A percentile compares a stretch with the other conserved stretches of the same genome.
Evolutionary conservation across 2,113 vertebrate genomes (phyloP).

Genomic region (Montifringilla adamsi): DNA sequence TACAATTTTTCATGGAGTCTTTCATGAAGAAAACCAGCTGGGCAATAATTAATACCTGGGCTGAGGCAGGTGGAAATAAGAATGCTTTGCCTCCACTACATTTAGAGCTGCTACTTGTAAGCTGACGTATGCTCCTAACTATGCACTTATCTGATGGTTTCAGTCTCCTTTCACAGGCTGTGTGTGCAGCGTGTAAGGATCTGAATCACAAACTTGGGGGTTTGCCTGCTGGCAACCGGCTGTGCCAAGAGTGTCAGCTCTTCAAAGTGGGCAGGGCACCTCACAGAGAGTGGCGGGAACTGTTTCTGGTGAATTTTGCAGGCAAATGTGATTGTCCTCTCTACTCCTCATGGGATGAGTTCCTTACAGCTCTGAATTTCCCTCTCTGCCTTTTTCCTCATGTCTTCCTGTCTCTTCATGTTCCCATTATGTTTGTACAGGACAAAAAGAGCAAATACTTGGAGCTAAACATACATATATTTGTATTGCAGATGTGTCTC

Average conservation of each 20-base stretch:
- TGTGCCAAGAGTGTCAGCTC: not conserved
- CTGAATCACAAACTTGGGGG: not conserved
- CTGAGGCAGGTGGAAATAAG: not conserved
- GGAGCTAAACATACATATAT: fast-evolving
- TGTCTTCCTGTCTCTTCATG: not conserved
- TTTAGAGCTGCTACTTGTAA: not conserved
- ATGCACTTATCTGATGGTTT: not conserved
- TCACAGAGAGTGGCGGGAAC: not conserved
- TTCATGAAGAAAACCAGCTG: not conserved
- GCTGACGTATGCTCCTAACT: not conserved
- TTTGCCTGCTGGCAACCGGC: not conserved
- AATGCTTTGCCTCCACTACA: not conserved
- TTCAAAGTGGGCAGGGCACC: not conserved
- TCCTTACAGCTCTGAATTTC: not conserved
- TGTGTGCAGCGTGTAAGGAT: not conserved
- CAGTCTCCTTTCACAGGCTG: not conserved
- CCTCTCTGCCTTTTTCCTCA: not conserved
- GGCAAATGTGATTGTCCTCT: not conserved
- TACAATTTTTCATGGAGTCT: not conserved
- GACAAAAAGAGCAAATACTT: not conserved
- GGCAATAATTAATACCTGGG: not conserved
- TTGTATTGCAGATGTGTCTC: not conserved
- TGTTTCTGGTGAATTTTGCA: not conserved
- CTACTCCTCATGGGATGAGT: not conserved
- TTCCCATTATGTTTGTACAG: not conserved